Percentiles rank a stretch among this genome's conserved stretches.
phyloP scores from a whole-genome alignment of 2,888 invertebrate species.

The Leucophora obtusa region DNA sequence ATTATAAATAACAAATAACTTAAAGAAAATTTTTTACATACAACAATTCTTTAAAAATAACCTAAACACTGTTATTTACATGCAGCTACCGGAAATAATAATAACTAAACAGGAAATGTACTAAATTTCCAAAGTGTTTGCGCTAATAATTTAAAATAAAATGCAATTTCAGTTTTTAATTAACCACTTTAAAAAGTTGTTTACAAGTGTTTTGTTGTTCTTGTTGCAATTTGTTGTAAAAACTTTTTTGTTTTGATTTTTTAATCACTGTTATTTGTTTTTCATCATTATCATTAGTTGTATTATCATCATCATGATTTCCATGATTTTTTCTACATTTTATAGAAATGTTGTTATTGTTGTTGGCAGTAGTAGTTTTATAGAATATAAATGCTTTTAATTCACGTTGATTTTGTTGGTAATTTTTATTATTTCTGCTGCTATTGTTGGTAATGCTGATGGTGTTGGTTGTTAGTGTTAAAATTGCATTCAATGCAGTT shows the following conservation, averaged over 20 bases:
- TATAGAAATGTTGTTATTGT: not conserved
- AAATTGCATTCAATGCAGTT: conserved; percentile 52
- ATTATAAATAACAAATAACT: not conserved
- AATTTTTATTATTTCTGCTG: conserved; percentile 32
- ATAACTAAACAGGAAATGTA: conserved; percentile 13
- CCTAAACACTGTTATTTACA: not conserved
- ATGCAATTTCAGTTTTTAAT: conserved; percentile 21
- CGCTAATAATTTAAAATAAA: not conserved
- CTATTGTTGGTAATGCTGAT: conserved; percentile 33
- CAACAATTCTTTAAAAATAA: not conserved
- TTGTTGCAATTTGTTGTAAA: not conserved
- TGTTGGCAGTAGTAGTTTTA: conserved; percentile 36
- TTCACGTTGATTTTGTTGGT: conserved; percentile 35
- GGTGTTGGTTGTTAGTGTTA: conserved; percentile 38
- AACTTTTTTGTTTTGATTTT: conserved; percentile 38
- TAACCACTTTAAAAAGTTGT: conserved; percentile 24
- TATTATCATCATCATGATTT: conserved; percentile 15
- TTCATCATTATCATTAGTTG: conserved; percentile 34
- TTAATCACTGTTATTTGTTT: conserved; percentile 49
- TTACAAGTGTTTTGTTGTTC: conserved; percentile 3
- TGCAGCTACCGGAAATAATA: conserved; percentile 3
- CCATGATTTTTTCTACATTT: not conserved
- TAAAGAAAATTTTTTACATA: not conserved
- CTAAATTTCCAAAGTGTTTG: not conserved
- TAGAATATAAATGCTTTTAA: conserved; percentile 36